Base-by-base conservation (phyloP, 2,797 vertebrate species). In the Smutsia gigantea region DNA sequence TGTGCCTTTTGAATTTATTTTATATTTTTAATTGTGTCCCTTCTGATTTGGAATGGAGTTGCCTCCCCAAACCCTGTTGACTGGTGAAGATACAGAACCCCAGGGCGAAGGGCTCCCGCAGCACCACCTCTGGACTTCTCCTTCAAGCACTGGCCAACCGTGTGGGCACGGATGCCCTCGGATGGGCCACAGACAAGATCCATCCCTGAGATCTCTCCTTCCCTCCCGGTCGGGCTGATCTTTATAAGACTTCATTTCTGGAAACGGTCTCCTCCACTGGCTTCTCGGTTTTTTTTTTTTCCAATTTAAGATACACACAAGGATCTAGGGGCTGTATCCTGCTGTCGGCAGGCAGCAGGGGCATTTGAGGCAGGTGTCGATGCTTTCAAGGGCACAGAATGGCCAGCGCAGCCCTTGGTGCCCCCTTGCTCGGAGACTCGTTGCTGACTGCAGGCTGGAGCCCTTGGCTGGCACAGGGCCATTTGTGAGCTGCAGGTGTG, bases 401-500 rank as follows among this genome's bases (percentile, higher is more conserved):
- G 15, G 51, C 12, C 0, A 1, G 53, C 77, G 4, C 1, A 51
- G 63, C 25, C 87, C 95, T 84, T 14, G 25, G 27, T 1, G 21
- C 4, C 51, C 69, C 57, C 87, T 74, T 0, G 0, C 39, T 42
- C 19, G 5, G 15, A 87, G 77, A 92, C 23, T 31, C 81, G 21
- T 2, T 0, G n/a, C 21, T 6, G 11, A 49, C 0, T 1, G 23
- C 61, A 34, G 75, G 31, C 46, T 37, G 34, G 53, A 72, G 82
- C 69, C 95, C 31, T 42, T 0, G 0, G 7, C 11, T 61, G 96
- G 96, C 95, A 86, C 64, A 0, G 0, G 21, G 95, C 94, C 89
- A 89, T 25, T 27, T 34, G 64, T 1, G 51, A 93, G 87, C 64
- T 49, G 39, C 93, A 84, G 94, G 78, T 82, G 78, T 42, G 18